A percentile compares a stretch with the other conserved stretches of the same genome.
Evolutionary conservation across 2,797 vertebrate genomes (phyloP).

Genomic region (Calcarius lapponicus): DNA sequence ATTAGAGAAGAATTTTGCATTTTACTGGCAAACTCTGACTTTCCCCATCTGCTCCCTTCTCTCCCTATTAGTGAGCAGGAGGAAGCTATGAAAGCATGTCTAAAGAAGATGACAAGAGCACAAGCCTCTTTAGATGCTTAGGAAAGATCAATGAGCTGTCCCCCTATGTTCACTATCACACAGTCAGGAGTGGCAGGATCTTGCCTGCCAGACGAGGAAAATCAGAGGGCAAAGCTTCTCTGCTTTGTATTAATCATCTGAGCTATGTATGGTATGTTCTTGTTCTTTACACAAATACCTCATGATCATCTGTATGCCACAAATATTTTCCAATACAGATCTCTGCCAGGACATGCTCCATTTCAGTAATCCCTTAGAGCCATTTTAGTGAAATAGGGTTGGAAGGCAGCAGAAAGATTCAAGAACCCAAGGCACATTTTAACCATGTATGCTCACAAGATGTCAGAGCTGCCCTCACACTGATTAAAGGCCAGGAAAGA

Average conservation of each 20-base stretch:
- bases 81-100: not conserved
- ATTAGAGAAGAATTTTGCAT: slow-evolving; percentile 17
- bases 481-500: not conserved
- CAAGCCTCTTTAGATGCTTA: not conserved
- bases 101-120: not conserved
- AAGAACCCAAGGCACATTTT: not conserved
- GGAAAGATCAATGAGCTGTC: not conserved
- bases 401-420: not conserved
- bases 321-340: slow-evolving; percentile 34
- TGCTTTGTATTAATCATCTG: not conserved
- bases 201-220: not conserved
- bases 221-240: not conserved
- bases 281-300: not conserved
- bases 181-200: not conserved
- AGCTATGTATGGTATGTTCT: slow-evolving; percentile 11
- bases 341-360: not conserved
- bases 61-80: not conserved
- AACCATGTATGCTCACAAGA: not conserved
- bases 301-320: not conserved
- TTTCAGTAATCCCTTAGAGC: not conserved
- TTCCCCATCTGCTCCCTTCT: slow-evolving; percentile 10
- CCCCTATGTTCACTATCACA: not conserved
- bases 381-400: not conserved
- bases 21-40: slow-evolving; percentile 17
- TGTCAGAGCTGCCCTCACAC: not conserved